These are phyloP conservation scores for Ameiurus melas DNA, from an alignment of 2,113 vertebrate genomes.

Conservation along the genomic window DNA sequence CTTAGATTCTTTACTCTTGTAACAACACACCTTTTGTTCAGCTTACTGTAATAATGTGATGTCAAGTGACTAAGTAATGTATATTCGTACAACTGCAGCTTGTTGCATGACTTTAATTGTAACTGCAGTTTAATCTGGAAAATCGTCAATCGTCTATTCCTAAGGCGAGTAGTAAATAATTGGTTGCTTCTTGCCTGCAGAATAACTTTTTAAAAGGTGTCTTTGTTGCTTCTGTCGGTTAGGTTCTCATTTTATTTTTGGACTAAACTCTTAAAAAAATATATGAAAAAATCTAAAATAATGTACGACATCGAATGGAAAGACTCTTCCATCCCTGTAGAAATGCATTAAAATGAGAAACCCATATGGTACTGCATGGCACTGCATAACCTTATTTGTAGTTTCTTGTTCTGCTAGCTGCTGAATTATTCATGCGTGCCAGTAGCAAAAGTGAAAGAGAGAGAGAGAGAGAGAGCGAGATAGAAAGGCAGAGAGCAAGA, in stretches of 20 bases:
- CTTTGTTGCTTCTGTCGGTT: background rate
- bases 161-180: background rate
- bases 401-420: conserved; percentile 46
- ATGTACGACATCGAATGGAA: background rate
- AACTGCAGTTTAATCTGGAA: background rate
- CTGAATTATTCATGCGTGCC: conserved; percentile 54
- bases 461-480: background rate
- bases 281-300: background rate
- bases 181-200: background rate
- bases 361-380: conserved; percentile 44
- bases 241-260: background rate
- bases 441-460: conserved; percentile 38
- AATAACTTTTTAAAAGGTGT: background rate
- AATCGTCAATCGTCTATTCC: background rate
- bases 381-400: conserved; percentile 52
- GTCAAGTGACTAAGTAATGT: background rate
- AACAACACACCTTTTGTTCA: background rate
- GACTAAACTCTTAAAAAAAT: background rate
- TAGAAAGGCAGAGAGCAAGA: conserved; percentile 29
- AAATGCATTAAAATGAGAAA: conserved; percentile 21
- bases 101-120: background rate
- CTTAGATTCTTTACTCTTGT: background rate
- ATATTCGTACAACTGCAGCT: background rate
- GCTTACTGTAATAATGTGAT: background rate
- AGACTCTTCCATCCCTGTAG: conserved; percentile 20